Percentiles rank a stretch among this genome's conserved stretches.
phyloP scores from a whole-genome alignment of 2,113 vertebrate genomes.

The Prolemur simus region DNA sequence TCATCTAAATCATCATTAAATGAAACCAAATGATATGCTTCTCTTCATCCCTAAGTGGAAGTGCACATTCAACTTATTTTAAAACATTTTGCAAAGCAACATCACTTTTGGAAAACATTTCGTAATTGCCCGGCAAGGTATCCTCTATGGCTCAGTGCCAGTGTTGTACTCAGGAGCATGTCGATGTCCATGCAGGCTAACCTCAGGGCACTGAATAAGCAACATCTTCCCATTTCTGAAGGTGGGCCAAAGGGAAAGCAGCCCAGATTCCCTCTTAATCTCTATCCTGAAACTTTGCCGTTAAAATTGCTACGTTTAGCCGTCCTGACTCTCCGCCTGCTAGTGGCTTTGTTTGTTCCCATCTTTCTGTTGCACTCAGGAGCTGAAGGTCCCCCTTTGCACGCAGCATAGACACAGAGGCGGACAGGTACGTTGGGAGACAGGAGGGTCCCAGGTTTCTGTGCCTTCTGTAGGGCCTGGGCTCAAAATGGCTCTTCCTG shows the following conservation, averaged over 20 bases:
- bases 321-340: background rate
- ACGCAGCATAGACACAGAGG: background rate
- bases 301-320: background rate
- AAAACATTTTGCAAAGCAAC: slow-evolving; percentile 63
- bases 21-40: slow-evolving; percentile 37
- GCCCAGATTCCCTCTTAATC: background rate
- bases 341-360: background rate
- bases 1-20: slow-evolving; percentile 64
- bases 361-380: background rate
- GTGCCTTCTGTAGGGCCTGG: background rate
- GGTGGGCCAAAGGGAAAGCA: background rate
- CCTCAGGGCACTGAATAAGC: background rate
- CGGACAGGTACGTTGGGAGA: background rate
- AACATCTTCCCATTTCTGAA: background rate
- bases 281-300: background rate
- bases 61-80: slow-evolving; percentile 62
- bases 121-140: slow-evolving; percentile 55
- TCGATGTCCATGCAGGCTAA: background rate
- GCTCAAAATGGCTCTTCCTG: background rate
- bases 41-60: slow-evolving; percentile 51
- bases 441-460: background rate
- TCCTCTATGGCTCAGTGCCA: background rate
- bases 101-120: slow-evolving; percentile 59
- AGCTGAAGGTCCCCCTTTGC: background rate
- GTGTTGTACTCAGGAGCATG: slow-evolving; percentile 22